These are phyloP conservation scores for Neoscelio sp. DNA, from an alignment of 2,888 invertebrate species.

Conservation along the genomic window DNA sequence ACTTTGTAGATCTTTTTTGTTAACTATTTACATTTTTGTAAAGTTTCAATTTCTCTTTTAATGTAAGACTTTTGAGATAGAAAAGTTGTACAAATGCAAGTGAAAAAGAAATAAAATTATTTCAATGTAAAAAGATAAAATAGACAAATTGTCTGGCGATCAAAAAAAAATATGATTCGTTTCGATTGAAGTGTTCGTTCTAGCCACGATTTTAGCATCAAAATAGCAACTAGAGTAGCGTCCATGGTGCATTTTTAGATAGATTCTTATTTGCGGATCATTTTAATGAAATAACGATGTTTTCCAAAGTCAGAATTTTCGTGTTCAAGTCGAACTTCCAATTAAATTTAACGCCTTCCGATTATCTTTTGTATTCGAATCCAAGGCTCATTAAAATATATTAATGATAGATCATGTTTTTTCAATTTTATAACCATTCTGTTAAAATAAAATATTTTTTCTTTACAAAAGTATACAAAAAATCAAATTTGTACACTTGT, in stretches of 20 bases:
- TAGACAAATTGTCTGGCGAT: too few species aligned
- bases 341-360: constrained; percentile 19
- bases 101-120: constrained; percentile 14
- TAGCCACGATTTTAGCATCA: not conserved
- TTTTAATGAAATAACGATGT: too few species aligned
- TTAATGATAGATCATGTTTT: constrained; percentile 5
- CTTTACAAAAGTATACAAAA: too few species aligned
- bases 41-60: too few species aligned
- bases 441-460: too few species aligned
- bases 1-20: not conserved
- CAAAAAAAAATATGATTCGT: constrained; percentile 1
- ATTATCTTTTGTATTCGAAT: constrained; percentile 34
- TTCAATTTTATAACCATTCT: too few species aligned
- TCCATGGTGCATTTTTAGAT: not conserved
- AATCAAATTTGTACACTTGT: too few species aligned
- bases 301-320: constrained; percentile 12
- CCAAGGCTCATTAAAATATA: constrained; percentile 42
- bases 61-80: not conserved
- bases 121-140: constrained; percentile 3
- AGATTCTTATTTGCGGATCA: constrained; percentile 1
- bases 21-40: not conserved
- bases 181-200: not conserved
- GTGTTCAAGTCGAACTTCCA: constrained; percentile 4
- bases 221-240: not conserved
- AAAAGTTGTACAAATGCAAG: constrained; percentile 30